These are phyloP conservation scores for Ennomos quercinarius DNA, from an alignment of 2,888 invertebrate genomes.

Conservation along the genomic window DNA sequence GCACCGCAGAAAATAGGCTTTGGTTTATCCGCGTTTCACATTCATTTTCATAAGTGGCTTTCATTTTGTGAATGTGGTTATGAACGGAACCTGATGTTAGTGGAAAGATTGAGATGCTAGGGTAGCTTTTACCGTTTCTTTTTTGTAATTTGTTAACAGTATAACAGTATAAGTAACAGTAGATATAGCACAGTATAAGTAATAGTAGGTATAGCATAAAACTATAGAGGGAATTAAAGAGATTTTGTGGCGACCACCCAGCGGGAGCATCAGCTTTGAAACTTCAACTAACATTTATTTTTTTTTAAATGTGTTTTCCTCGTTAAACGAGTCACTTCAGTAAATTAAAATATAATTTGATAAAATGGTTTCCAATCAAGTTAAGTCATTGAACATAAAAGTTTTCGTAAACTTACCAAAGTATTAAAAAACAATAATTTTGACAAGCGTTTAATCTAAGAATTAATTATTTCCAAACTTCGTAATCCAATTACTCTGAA, in stretches of 20 bases:
- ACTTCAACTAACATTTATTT: no score
- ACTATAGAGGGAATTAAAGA: no score
- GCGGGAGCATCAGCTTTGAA: no score
- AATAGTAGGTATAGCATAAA: no score
- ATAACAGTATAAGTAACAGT: no score
- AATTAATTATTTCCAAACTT: constrained; percentile 24
- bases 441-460: constrained; percentile 25
- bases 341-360: no score
- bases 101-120: constrained; percentile 39
- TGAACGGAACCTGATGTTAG: constrained; percentile 46
- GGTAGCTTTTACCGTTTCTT: constrained; percentile 7
- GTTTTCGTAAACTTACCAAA: constrained; percentile 14
- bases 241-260: no score
- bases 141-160: no score
- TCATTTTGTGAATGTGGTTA: constrained; percentile 63
- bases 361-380: no score
- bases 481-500: constrained; percentile 19
- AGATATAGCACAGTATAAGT: no score
- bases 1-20: constrained; percentile 84
- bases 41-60: constrained; percentile 83
- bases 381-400: constrained; percentile 2
- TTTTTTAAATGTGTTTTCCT: no score
- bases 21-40: constrained; percentile 82
- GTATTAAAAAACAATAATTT: constrained; percentile 27
- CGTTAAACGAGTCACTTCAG: no score